These are phyloP conservation scores for Caenorhabditis brenneri DNA, from an alignment of 1,140 invertebrate species.

Conservation along the genomic window DNA sequence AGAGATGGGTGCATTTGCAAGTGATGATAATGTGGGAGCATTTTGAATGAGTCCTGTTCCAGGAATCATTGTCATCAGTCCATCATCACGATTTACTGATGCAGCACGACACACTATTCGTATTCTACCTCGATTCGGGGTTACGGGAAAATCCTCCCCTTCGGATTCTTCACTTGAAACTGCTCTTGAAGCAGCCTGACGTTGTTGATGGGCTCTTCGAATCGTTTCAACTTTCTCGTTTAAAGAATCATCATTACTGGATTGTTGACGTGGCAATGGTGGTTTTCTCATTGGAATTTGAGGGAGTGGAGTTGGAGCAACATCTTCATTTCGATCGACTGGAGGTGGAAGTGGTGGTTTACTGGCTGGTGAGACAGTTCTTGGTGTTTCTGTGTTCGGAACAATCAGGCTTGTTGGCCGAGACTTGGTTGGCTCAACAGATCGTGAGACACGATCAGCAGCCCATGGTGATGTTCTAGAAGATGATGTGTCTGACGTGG, in stretches of 20 bases:
- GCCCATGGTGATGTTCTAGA: constrained; percentile 41
- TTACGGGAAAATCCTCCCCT: constrained; percentile 38
- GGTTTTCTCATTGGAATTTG: constrained; percentile 50
- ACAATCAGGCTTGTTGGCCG: constrained; percentile 8
- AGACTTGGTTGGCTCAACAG: constrained; percentile 2
- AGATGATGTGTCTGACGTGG: not conserved
- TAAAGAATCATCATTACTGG: constrained; percentile 53
- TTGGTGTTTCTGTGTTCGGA: constrained; percentile 29
- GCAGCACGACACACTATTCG: constrained; percentile 47
- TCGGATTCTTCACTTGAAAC: constrained; percentile 50
- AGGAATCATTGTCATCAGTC: constrained; percentile 10
- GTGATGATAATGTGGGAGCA: not conserved
- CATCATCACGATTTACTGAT: constrained; percentile 35
- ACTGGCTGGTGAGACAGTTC: constrained; percentile 11
- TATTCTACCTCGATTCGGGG: constrained; percentile 34
- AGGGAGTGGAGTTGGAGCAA: constrained; percentile 12
- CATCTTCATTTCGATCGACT: constrained; percentile 41
- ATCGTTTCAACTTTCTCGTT: constrained; percentile 60
- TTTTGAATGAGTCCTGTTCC: constrained; percentile 10
- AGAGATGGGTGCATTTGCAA: not conserved
- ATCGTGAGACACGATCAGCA: constrained; percentile 14
- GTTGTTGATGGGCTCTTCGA: constrained; percentile 58
- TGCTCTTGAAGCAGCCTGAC: constrained; percentile 46
- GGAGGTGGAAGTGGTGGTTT: constrained; percentile 36
- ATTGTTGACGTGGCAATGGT: constrained; percentile 60